These are phyloP conservation scores for Hucho hucho DNA, from an alignment of 2,113 vertebrate species.

Conservation along the genomic window DNA sequence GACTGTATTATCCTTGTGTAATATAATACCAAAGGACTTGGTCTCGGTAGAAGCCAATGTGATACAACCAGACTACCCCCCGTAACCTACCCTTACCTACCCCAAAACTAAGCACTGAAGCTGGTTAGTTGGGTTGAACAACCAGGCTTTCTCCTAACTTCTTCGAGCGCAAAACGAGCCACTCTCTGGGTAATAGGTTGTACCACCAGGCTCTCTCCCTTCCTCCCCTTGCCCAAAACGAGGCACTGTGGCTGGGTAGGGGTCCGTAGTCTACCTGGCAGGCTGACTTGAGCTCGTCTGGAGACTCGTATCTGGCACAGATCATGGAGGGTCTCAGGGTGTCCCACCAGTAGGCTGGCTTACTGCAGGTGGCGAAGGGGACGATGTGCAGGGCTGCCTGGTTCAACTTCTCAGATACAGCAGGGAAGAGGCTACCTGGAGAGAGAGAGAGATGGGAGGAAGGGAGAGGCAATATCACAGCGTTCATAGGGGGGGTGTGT, in stretches of 20 bases:
- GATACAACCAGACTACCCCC: too few species aligned
- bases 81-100: too few species aligned
- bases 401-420: conserved; percentile 60
- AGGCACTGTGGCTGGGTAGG: not conserved
- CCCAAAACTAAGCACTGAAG: not conserved
- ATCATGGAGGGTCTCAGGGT: conserved; percentile 68
- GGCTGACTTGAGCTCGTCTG: conserved; percentile 71
- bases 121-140: not conserved
- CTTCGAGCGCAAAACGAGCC: not conserved
- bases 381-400: conserved; percentile 65
- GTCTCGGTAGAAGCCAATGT: too few species aligned
- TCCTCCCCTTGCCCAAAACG: not conserved
- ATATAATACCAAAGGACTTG: too few species aligned
- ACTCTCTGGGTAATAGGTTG: too few species aligned
- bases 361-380: conserved; percentile 69
- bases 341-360: conserved; percentile 68
- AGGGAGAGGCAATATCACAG: too few species aligned
- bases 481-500: too few species aligned
- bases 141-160: not conserved
- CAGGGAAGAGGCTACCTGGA: conserved; percentile 50
- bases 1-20: conserved; percentile 21
- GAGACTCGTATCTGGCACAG: conserved; percentile 67
- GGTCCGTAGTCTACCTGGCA: conserved; percentile 60
- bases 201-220: not conserved
- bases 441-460: not conserved